Percentiles rank a stretch among this genome's conserved stretches.
Evolutionary conservation across 2,888 invertebrate genomes (phyloP).

Genomic region (Thymelicus lineola): DNA sequence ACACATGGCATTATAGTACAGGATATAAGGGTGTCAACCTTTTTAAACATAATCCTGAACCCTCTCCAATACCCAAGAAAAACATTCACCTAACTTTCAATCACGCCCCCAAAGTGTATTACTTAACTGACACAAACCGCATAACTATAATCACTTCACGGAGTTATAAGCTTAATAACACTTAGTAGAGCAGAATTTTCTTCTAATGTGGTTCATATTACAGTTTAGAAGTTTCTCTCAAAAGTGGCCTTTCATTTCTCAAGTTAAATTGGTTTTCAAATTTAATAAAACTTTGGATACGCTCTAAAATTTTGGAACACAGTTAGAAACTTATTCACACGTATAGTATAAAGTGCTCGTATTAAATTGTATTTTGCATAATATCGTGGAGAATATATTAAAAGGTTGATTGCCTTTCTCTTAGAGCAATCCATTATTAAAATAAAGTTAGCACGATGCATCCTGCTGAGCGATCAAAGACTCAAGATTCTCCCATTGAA

Average conservation of each 20-base stretch:
- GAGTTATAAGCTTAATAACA: conserved; percentile 1
- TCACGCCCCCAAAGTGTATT: background rate
- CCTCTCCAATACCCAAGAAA: too few species aligned
- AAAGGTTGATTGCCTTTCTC: background rate
- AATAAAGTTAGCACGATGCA: too few species aligned
- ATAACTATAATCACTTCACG: background rate
- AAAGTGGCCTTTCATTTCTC: conserved; percentile 19
- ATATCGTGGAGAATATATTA: background rate
- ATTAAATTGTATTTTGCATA: background rate
- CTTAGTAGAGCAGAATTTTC: conserved; percentile 5
- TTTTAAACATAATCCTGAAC: too few species aligned
- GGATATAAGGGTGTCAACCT: too few species aligned
- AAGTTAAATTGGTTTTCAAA: conserved; percentile 27
- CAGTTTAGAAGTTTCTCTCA: conserved; percentile 13
- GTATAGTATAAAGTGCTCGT: background rate
- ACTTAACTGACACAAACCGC: background rate
- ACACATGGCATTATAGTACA: too few species aligned
- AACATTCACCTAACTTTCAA: too few species aligned
- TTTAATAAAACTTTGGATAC: conserved; percentile 28
- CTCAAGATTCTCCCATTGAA: too few species aligned
- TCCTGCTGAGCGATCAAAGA: too few species aligned
- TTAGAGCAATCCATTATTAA: too few species aligned
- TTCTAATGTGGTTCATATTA: conserved; percentile 14
- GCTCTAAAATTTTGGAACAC: conserved; percentile 18
- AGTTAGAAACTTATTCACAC: conserved; percentile 10